A percentile compares a stretch with the other conserved stretches of the same genome.
Conservation (phyloP, 2,888 invertebrate genomes). For the Pasiphila rectangulata region DNA sequence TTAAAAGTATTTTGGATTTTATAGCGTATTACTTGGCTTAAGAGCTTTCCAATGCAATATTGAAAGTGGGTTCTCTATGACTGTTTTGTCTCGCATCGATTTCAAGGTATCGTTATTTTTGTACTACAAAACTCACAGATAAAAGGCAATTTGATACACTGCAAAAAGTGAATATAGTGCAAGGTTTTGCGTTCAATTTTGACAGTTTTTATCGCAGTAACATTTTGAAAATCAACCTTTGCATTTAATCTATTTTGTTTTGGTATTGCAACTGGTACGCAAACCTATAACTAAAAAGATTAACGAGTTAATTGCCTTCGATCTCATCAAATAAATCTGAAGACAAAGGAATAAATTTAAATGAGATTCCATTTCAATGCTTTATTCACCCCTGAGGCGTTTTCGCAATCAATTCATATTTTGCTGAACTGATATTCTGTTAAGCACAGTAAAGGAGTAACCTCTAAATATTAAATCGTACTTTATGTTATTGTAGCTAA, state of each 20-base stretch:
- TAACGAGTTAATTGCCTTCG: background rate
- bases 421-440: conserved; percentile 37
- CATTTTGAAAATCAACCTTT: no score
- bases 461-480: background rate
- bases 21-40: conserved; percentile 35
- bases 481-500: background rate
- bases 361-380: conserved; percentile 48
- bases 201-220: no score
- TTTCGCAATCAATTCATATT: conserved; percentile 37
- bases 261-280: no score
- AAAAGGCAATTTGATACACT: conserved; percentile 12
- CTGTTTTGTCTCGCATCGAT: conserved; percentile 5
- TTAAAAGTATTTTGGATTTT: conserved; percentile 37
- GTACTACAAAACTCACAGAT: background rate
- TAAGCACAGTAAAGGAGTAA: background rate
- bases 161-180: conserved; percentile 11
- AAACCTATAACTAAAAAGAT: no score
- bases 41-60: conserved; percentile 30
- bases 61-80: conserved; percentile 19
- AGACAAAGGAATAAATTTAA: conserved; percentile 49
- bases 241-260: no score
- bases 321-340: conserved; percentile 40
- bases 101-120: conserved; percentile 5
- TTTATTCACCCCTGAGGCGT: conserved; percentile 36
- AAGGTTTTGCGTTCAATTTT: no score